Evolutionary conservation across 1,140 invertebrate genomes (phyloP).

Genomic region (Drosophila navojoa): DNA sequence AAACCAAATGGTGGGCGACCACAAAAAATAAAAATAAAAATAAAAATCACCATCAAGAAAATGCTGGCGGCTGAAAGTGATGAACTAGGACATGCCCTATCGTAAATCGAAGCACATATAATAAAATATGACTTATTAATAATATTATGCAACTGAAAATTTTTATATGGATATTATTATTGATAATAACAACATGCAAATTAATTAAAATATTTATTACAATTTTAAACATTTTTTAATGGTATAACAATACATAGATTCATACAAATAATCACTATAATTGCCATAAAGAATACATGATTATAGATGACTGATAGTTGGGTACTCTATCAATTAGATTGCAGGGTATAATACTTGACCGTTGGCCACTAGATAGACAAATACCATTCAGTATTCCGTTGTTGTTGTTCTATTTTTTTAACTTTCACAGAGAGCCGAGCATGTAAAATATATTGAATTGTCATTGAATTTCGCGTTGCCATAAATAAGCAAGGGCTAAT

Average conservation of each 20-base stretch:
- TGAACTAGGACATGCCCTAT: background rate
- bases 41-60: conserved; percentile 9
- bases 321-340: too few species aligned
- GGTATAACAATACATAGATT: too few species aligned
- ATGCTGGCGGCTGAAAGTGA: background rate
- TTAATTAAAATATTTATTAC: too few species aligned
- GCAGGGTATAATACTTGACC: conserved; percentile 44
- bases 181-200: too few species aligned
- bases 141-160: too few species aligned
- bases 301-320: too few species aligned
- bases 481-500: conserved; percentile 71
- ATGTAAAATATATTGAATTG: conserved; percentile 72
- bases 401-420: conserved; percentile 4
- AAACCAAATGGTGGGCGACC: conserved; percentile 28
- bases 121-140: too few species aligned
- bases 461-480: conserved; percentile 69
- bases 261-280: too few species aligned
- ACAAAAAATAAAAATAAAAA: conserved; percentile 20
- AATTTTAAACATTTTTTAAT: too few species aligned
- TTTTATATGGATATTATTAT: too few species aligned
- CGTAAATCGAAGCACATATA: too few species aligned
- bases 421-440: background rate
- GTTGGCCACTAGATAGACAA: conserved; percentile 35
- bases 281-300: too few species aligned
- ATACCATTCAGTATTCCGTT: conserved; percentile 19